A percentile compares a stretch with the other conserved stretches of the same genome.
These are phyloP conservation scores for Brachionus angularis DNA, from an alignment of 1,140 invertebrate species.

Conservation along the genomic window DNA sequence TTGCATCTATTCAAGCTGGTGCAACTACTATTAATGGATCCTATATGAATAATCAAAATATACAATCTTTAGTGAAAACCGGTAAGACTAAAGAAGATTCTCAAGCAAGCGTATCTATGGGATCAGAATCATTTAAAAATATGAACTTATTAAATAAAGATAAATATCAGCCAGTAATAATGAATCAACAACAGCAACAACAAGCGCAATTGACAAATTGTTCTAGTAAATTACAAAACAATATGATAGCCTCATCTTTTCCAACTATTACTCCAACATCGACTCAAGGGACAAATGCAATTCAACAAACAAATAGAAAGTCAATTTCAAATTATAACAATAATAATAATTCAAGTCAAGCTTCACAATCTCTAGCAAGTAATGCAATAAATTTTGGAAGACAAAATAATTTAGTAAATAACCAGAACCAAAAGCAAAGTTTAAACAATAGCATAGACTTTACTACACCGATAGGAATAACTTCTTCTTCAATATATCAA, in stretches of 20 bases:
- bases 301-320: not conserved
- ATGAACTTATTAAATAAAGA: not conserved
- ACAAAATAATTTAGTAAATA: not conserved
- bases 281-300: not conserved
- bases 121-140: not conserved
- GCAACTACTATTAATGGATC: not conserved
- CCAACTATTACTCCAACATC: not conserved
- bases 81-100: not conserved
- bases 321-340: not conserved
- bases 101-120: not conserved
- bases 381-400: not conserved
- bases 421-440: not conserved
- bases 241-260: not conserved
- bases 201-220: not conserved
- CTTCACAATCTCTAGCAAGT: not conserved
- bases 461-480: constrained; percentile 21
- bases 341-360: not conserved
- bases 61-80: too few relatives aligned
- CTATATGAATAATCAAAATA: too few relatives aligned
- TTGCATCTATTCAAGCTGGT: not conserved
- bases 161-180: not conserved
- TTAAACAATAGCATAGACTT: constrained; percentile 36
- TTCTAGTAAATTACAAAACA: not conserved
- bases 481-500: constrained; percentile 33
- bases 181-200: not conserved